These are phyloP conservation scores for Diorhabda carinulata DNA, from an alignment of 1,140 invertebrate species.

Conservation along the genomic window DNA sequence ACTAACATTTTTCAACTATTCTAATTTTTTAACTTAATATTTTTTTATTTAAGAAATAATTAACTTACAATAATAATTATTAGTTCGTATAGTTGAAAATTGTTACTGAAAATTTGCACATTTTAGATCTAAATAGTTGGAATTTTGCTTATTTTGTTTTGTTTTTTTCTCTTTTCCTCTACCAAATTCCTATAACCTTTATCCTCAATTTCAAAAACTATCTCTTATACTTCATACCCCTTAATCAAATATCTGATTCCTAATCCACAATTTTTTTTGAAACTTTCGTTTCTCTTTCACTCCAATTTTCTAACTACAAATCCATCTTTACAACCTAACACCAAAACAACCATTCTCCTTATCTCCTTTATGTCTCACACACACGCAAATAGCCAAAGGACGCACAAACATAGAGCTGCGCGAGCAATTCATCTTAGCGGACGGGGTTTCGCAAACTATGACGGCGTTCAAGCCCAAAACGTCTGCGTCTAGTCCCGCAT, in stretches of 20 bases:
- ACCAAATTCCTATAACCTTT: constrained; percentile 23
- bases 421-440: constrained; percentile 97
- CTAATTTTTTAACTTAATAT: not conserved
- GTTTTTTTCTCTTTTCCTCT: constrained; percentile 42
- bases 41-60: not conserved
- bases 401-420: constrained; percentile 98
- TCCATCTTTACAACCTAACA: constrained; percentile 18
- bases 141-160: constrained; percentile 45
- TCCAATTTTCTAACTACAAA: constrained; percentile 9
- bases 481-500: constrained; percentile 72
- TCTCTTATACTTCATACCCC: too few relatives aligned
- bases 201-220: not conserved
- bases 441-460: constrained; percentile 96
- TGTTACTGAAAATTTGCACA: constrained; percentile 11
- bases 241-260: not conserved
- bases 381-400: constrained; percentile 80
- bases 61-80: not conserved
- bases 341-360: constrained; percentile 40
- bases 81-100: not conserved
- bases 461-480: constrained; percentile 89
- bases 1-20: not conserved
- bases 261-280: not conserved
- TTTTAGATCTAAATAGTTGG: constrained; percentile 13
- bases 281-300: not conserved
- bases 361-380: constrained; percentile 48